phyloP scores from a whole-genome alignment of 2,888 invertebrate genomes.

The Xanthostigma xanthostigma region DNA sequence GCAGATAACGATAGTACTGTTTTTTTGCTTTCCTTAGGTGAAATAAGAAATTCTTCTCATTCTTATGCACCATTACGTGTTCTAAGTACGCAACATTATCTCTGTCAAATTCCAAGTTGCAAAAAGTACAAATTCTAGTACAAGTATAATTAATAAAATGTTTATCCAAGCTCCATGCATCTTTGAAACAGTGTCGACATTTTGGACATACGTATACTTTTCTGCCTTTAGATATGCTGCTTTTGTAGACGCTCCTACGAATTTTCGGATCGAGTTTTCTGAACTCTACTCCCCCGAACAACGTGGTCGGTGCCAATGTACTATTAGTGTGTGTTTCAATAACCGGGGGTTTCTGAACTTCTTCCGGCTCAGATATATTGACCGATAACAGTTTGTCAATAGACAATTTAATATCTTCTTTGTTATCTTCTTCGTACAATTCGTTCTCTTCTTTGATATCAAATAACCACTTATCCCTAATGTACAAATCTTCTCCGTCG shows the following conservation, averaged over 20 bases:
- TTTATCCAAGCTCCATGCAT: slow-evolving; percentile 2
- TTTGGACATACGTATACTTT: slow-evolving; percentile 2
- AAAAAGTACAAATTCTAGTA: slow-evolving; percentile 2
- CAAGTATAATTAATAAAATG: slow-evolving; percentile 2
- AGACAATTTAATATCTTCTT: not conserved
- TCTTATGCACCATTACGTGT: slow-evolving; percentile 1
- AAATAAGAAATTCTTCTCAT: not conserved
- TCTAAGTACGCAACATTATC: not conserved
- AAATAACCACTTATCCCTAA: slow-evolving; percentile 2
- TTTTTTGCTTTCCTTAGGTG: too few relatives aligned
- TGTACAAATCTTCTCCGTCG: slow-evolving; percentile 1
- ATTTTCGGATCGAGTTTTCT: not conserved
- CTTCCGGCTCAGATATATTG: too few relatives aligned
- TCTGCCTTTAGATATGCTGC: not conserved
- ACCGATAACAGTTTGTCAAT: too few relatives aligned
- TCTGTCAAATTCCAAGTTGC: slow-evolving; percentile 1
- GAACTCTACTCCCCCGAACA: not conserved
- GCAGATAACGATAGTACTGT: too few relatives aligned
- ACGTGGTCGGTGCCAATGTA: too few relatives aligned
- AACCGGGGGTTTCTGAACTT: too few relatives aligned
- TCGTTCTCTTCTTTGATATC: not conserved
- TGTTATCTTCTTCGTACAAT: not conserved
- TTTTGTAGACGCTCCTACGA: slow-evolving; percentile 1
- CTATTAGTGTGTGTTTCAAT: too few relatives aligned
- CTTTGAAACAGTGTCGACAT: slow-evolving; percentile 1